phyloP scores from a whole-genome alignment of 2,113 vertebrate species.

The Eptesicus fuscus region DNA sequence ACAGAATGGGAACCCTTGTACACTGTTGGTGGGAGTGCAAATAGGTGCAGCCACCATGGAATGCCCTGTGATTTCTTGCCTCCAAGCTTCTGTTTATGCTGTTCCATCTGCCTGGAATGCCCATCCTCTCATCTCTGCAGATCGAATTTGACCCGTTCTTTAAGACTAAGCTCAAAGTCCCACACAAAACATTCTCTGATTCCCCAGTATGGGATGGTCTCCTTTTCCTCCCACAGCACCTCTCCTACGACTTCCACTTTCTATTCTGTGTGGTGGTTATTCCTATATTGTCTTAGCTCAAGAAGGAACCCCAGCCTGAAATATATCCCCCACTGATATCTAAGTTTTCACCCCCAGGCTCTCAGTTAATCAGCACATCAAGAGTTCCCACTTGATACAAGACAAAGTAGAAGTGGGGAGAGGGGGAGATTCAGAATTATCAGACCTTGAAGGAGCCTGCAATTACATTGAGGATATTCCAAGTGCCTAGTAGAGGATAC shows the following conservation, averaged over 20 bases:
- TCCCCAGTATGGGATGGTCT: not conserved
- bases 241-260: not conserved
- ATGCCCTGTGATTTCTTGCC: not conserved
- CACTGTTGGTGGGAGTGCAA: not conserved
- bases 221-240: not conserved
- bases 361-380: not conserved
- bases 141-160: not conserved
- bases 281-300: not conserved
- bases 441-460: not conserved
- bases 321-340: not conserved
- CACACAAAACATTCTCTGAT: not conserved
- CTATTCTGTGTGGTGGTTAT: not conserved
- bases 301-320: not conserved
- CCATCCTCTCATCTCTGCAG: not conserved
- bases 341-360: not conserved
- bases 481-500: not conserved
- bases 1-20: not conserved
- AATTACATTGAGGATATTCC: not conserved
- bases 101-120: not conserved
- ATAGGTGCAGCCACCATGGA: not conserved
- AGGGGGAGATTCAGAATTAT: not conserved
- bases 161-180: not conserved
- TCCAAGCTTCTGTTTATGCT: not conserved
- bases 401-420: not conserved
- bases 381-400: not conserved